phyloP scores from a whole-genome alignment of 2,888 invertebrate species.

The Uropetala carovei region DNA sequence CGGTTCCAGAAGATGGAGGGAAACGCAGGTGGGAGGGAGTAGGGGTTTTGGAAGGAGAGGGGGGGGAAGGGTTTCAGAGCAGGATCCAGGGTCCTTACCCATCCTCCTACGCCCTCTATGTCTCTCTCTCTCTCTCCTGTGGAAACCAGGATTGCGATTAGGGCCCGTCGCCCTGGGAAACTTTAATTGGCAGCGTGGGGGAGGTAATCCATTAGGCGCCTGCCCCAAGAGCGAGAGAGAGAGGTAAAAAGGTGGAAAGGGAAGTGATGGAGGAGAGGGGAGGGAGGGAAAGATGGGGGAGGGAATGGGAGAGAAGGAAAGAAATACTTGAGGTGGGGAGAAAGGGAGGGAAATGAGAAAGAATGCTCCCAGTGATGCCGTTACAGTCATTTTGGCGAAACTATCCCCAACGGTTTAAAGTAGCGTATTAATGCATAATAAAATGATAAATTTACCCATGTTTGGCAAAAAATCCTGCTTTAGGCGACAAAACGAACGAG shows the following conservation, averaged over 20 bases:
- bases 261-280: too few relatives aligned
- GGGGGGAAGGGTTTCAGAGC: neutral
- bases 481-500: too few relatives aligned
- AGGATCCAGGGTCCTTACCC: neutral
- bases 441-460: too few relatives aligned
- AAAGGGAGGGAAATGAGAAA: neutral
- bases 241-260: neutral
- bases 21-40: neutral
- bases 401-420: too few relatives aligned
- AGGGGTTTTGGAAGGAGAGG: neutral
- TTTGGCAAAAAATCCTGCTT: too few relatives aligned
- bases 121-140: neutral
- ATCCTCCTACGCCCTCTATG: neutral
- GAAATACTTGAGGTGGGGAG: too few relatives aligned
- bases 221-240: slow-evolving; percentile 21
- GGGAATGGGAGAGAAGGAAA: too few relatives aligned
- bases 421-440: too few relatives aligned
- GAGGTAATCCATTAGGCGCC: slow-evolving; percentile 49
- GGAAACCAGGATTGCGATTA: slow-evolving; percentile 54
- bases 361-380: neutral
- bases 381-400: neutral
- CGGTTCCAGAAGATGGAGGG: slow-evolving; percentile 33
- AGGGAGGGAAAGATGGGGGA: too few relatives aligned
- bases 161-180: slow-evolving; percentile 47
- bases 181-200: slow-evolving; percentile 57